A percentile compares a stretch with the other conserved stretches of the same genome.
phyloP scores from a whole-genome alignment of 2,113 vertebrate genomes.

The Crotophaga sulcirostris region DNA sequence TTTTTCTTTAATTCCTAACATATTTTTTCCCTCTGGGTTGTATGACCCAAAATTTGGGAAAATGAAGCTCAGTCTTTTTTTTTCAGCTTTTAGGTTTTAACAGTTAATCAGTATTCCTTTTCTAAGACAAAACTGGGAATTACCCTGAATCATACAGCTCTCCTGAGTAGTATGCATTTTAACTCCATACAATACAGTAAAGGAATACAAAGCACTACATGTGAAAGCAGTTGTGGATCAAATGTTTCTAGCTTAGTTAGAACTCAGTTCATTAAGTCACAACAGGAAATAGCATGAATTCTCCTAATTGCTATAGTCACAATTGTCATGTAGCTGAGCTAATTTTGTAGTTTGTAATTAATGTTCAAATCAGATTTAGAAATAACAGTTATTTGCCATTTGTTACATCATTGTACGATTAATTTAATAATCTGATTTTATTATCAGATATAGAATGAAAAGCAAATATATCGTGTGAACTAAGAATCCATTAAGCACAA shows the following conservation, averaged over 20 bases:
- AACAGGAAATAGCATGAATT: not conserved
- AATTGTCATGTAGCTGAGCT: not conserved
- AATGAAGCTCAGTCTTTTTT: not conserved
- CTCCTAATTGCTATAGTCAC: not conserved
- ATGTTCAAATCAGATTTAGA: not conserved
- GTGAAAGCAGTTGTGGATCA: not conserved
- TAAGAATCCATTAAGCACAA: slow-evolving; percentile 22
- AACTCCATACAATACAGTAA: not conserved
- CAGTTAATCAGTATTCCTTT: not conserved
- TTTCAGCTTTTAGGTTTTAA: not conserved
- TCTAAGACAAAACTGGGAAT: not conserved
- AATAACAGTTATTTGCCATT: not conserved
- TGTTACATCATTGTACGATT: slow-evolving; percentile 2
- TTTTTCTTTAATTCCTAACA: not conserved
- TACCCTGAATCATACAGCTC: not conserved
- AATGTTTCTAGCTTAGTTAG: not conserved
- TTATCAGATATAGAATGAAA: not conserved
- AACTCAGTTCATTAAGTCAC: not conserved
- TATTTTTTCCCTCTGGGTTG: not conserved
- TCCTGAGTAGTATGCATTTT: not conserved
- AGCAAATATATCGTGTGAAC: slow-evolving; percentile 31
- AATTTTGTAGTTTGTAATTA: not conserved
- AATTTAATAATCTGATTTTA: slow-evolving; percentile 33
- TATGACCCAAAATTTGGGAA: not conserved
- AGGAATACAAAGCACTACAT: not conserved